Base-by-base conservation (phyloP, 2,888 invertebrate genomes). In the Barypeithes pellucidus region DNA sequence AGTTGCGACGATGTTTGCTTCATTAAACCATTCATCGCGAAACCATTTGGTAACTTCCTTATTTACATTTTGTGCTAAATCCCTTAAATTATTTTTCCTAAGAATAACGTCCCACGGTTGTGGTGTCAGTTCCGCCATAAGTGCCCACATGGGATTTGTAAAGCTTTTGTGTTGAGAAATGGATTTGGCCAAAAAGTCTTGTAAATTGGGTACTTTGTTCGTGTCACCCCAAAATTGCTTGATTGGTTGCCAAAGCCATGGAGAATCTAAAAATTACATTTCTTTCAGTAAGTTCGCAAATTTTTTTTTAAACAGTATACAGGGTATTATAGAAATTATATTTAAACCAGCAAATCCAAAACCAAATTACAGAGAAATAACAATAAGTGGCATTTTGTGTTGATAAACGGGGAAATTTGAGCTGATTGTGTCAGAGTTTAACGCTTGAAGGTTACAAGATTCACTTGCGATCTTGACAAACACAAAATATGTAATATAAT, bases 71-170 rank as follows among this genome's bases (percentile, higher is more conserved):
- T 93, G 89, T 0, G 93, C 93, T 84, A 91, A 89, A 60, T 88
- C 87, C 29, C 92, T 85, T 24, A 94, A 84, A 16, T 91, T 91
- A 5, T 90, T 91, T 4, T 90, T 86, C 2, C 89, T 86, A 75
- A 90, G 87, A 9, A 92, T 83, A 18, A 93, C 89, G 78, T 92
- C 91, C 36, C 89, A 84, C 0, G 91, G 87, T 45, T 89, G 90
- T 0, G 93, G 92, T 0, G 93, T 94, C 57, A 93, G 87, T 84
- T 94, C 92, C 0, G 93, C 92, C 93, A 93, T 94, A 8, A 92
- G 90, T 0, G 93, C 91, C 85, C 88, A 88, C 78, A 90, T 82
- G 0, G 89, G 89, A 9, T 86, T 86, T 8, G 80, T 81, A 33
- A 88, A 87, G 1, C 87, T 86, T 67, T 85, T 86, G 67, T 85